Evolutionary conservation across 2,113 vertebrate species (phyloP).

Genomic region (Connochaetes taurinus): DNA sequence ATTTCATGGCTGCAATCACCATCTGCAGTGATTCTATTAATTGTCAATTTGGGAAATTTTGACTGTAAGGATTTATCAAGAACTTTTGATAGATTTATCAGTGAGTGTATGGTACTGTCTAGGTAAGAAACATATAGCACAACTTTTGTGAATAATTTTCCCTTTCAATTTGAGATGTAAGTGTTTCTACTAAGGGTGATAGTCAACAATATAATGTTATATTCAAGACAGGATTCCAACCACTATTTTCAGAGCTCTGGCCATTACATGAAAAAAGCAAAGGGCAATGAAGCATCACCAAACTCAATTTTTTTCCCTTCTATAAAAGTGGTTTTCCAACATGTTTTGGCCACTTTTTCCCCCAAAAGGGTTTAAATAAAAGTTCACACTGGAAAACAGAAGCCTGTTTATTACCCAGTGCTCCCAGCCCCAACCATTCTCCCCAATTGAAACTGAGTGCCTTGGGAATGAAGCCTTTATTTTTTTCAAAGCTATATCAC

Average conservation of each 20-base stretch:
- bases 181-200: neutral
- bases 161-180: neutral
- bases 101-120: neutral
- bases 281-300: neutral
- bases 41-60: neutral
- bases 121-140: neutral
- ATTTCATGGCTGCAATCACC: neutral
- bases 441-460: neutral
- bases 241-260: neutral
- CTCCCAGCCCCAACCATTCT: neutral
- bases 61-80: neutral
- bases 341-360: neutral
- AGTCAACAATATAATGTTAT: neutral
- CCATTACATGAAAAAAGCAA: neutral
- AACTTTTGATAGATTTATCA: neutral
- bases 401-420: neutral
- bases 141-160: neutral
- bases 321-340: neutral
- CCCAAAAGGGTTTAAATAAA: neutral
- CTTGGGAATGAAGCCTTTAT: neutral
- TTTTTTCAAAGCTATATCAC: neutral
- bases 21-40: neutral
- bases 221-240: neutral
- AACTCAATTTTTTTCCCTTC: neutral
- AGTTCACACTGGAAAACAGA: neutral